Evolutionary conservation across 1,140 invertebrate species (phyloP), one percentile per base, ranked within the genome.

Genomic region (Danaus plexippus): DNA sequence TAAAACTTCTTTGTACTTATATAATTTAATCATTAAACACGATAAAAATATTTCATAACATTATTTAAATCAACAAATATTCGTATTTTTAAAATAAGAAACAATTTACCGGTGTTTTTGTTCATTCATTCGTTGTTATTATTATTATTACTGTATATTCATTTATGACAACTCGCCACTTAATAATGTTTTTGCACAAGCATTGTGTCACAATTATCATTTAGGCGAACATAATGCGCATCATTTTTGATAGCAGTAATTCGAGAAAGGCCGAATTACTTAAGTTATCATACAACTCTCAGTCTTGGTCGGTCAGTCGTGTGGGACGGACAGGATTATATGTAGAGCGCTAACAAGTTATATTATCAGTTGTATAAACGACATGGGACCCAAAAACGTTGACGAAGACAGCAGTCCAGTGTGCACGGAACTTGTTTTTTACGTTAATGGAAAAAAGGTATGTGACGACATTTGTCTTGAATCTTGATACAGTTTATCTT

Each of bases 381-480:
- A 32, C 15, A 82, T 82, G 82, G 80, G 79, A 46, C 52, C 71
- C 18, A 59, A 73, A 43, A 84, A 82, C 54, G 63, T 63, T 0
- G 80, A 82, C 13, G 79, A 80, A 51, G 77, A 79, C 47, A 48
- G 40, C 11, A 61, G 56, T 51, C 71, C 75, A 32, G 59, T 77
- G 47, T 54, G 57, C 52, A 73, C 67, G 7, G 72, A 74, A 47
- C 63, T 85, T 47, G 66, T 85, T 50, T 85, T 85, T 57, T 83
- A 72, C 59, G 80, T 85, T 3, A 83, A 85, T 57, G 80, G 82
- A 13, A 85, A 83, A 57, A 85, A 83, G 77, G 80, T 85, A 65
- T 47, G 59, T 61, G 48, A 12, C n/a, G 42, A 50, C 40, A 44
- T 49, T 43, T 32, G 9, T 49, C 47, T 46, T 22, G 42, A 47